Conservation (phyloP, 2,113 vertebrate genomes). For the Callipepla californica region DNA sequence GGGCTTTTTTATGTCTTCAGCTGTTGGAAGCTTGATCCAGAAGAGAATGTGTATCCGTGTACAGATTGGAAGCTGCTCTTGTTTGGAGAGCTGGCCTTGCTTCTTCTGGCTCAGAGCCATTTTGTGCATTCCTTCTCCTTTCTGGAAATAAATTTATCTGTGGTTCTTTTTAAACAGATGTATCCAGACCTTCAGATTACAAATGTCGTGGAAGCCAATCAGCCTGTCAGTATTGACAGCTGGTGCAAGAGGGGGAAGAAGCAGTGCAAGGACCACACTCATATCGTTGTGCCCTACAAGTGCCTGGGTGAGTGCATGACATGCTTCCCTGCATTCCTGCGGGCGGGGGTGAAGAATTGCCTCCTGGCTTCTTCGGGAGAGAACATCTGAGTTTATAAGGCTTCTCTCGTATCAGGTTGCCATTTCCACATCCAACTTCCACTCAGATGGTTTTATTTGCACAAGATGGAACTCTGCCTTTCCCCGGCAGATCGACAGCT, state of each 20-base stretch:
- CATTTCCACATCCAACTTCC: not conserved
- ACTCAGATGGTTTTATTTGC: not conserved
- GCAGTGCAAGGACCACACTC: conserved; percentile 90
- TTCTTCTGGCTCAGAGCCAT: not conserved
- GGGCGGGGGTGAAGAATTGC: not conserved
- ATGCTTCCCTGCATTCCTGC: accelerated
- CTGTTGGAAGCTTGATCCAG: not conserved
- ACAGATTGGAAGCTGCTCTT: not conserved
- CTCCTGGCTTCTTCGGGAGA: not conserved
- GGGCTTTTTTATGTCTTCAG: not conserved
- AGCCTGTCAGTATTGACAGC: conserved; percentile 90
- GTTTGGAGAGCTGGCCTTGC: not conserved
- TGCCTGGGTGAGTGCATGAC: conserved; percentile 88
- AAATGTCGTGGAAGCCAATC: conserved; percentile 94
- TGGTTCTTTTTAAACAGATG: conserved; percentile 79
- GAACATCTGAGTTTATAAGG: not conserved
- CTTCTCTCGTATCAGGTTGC: not conserved
- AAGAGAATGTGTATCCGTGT: not conserved
- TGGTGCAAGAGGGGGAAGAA: conserved; percentile 95
- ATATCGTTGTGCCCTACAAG: conserved; percentile 92
- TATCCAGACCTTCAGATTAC: conserved; percentile 97
- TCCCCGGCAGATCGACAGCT: not conserved
- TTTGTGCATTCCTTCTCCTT: not conserved
- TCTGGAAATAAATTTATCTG: not conserved
- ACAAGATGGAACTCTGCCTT: not conserved